Evolutionary conservation across 2,888 invertebrate species (phyloP), one percentile per base, ranked within the genome.

Genomic region (Trichopoda pennipes): DNA sequence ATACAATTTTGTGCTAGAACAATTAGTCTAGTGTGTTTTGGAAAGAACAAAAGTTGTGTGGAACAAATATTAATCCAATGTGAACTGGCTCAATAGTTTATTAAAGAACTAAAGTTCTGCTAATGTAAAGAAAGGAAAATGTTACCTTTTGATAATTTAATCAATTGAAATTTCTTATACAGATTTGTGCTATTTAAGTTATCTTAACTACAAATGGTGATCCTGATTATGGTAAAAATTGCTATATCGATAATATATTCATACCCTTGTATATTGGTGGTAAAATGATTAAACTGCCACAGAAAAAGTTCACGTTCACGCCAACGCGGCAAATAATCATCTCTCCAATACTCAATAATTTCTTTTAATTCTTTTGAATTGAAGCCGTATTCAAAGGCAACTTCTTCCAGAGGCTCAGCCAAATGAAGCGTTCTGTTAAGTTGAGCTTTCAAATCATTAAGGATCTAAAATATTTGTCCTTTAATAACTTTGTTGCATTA

Each of bases 311-410:
- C 95, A 23, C 95, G 92, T 79, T 94, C 93, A 47, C 91, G 91
- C 95, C 95, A 96, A 69, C 92, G 92, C 82, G 92, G 92, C 87
- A 96, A 92, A 89, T 96, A 98, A 60, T 93, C 93, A 47, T 94
- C 94, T 32, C 92, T 93, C 98, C 98, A 98, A 89, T 95, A 95
- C n/a, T 94, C 92, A 0, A 96, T 88, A 3, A 97, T 91, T 85
- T 93, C 92, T 32, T 93, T 92, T 0, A 97, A 90, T 80, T 94
- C 94, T 28, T 94, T 92, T 0, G 94, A 92, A 86, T 96, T 95
- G 88, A 98, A 94, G 0, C 98, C 98, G 87, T 97, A 97, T 83
- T 94, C 93, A 90, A 96, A 97, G 38, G 69, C 69, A 4, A 93
- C 93, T 49, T 93, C 93, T 88, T 95, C 94, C 28, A 96, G 87